These are phyloP conservation scores for Leuctra nigra DNA, from an alignment of 2,888 invertebrate species.

Conservation along the genomic window DNA sequence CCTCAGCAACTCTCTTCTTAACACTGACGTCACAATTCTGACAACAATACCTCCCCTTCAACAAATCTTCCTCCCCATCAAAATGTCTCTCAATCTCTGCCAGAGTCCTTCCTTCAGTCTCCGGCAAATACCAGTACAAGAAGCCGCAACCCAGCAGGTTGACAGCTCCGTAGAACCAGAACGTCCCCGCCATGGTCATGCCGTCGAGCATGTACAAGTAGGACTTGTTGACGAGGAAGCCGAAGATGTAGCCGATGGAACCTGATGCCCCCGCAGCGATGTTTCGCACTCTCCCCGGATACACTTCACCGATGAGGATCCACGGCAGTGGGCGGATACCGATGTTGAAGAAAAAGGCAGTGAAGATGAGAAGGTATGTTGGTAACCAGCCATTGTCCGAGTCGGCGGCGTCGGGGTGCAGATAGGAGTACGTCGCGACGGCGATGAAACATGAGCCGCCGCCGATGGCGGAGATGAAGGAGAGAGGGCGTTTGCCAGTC, in stretches of 20 bases:
- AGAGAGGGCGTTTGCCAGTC: constrained; percentile 63
- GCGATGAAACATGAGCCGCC: constrained; percentile 57
- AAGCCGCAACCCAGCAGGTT: constrained; percentile 54
- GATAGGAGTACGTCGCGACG: constrained; percentile 50
- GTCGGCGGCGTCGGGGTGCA: constrained; percentile 27
- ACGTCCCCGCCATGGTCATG: constrained; percentile 63
- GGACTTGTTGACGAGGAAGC: constrained; percentile 66
- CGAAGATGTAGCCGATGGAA: constrained; percentile 67
- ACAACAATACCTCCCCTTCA: constrained; percentile 34
- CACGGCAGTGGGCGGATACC: constrained; percentile 68
- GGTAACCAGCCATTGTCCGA: constrained; percentile 54
- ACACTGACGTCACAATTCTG: constrained; percentile 29
- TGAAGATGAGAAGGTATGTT: constrained; percentile 53
- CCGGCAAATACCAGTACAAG: constrained; percentile 65
- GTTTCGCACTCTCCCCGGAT: constrained; percentile 59
- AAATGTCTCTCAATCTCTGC: constrained; percentile 65
- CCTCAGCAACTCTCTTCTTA: too few species aligned
- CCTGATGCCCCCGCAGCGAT: constrained; percentile 66
- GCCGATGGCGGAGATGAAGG: constrained; percentile 59
- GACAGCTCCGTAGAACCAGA: constrained; percentile 56
- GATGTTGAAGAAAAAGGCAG: constrained; percentile 62
- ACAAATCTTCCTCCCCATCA: constrained; percentile 48
- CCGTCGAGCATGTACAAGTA: constrained; percentile 45
- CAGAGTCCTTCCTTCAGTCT: constrained; percentile 73
- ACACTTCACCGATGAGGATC: constrained; percentile 74